Percentiles rank a stretch among this genome's conserved stretches.
phyloP scores from a whole-genome alignment of 2,797 vertebrate genomes.

The Intellagama lesueurii region DNA sequence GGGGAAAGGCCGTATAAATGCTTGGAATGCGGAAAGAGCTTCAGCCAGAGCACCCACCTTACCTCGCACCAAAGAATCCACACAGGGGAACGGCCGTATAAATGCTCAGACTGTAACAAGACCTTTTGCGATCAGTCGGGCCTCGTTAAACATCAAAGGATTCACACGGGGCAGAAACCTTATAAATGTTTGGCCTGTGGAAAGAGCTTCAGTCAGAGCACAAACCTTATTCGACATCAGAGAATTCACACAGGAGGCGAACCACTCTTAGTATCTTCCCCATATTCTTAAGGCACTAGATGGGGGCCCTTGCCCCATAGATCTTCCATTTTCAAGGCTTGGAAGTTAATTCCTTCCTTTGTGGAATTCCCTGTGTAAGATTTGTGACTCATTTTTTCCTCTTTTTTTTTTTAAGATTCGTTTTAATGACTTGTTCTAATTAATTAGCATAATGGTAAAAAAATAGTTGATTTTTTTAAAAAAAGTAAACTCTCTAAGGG shows the following conservation, averaged over 20 bases:
- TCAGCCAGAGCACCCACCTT: constrained; percentile 50
- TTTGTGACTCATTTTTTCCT: not conserved
- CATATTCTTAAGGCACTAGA: not conserved
- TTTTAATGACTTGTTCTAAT: not conserved
- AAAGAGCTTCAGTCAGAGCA: constrained; percentile 24
- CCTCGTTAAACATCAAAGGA: constrained; percentile 27
- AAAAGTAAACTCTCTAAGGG: no score
- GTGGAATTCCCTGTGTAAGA: not conserved
- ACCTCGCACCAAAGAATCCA: constrained; percentile 60
- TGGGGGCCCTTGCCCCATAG: no score
- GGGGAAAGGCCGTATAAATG: constrained; percentile 53
- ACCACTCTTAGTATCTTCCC: not conserved
- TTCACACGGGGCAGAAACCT: constrained; percentile 28
- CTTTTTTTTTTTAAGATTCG: not conserved
- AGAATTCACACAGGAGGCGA: not conserved
- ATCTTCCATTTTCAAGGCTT: not conserved
- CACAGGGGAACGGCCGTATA: constrained; percentile 38
- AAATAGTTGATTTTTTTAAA: no score
- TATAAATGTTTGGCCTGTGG: constrained; percentile 17
- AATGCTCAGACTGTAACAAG: constrained; percentile 30
- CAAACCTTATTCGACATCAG: constrained; percentile 15
- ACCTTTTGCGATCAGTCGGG: constrained; percentile 16
- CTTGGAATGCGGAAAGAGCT: constrained; percentile 57
- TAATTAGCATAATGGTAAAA: no score
- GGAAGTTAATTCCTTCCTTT: no score